Evolutionary conservation across 2,797 vertebrate genomes (phyloP), one percentile per base, ranked within the genome.

Genomic region (Sebastes minor): DNA sequence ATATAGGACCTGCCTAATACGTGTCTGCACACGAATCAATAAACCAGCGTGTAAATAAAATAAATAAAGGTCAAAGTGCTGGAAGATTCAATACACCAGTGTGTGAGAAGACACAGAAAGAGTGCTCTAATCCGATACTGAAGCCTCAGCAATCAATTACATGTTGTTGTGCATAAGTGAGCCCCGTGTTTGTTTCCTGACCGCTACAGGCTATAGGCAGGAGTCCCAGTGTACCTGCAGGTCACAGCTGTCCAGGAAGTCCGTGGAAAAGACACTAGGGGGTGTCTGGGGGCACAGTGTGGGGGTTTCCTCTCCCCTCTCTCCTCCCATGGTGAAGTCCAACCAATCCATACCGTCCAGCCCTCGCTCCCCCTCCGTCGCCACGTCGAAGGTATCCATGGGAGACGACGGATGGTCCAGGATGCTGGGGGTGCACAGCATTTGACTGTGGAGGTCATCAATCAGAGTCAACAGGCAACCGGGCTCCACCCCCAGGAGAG

Each of bases 301-400:
- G 75, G 96, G 93, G 16, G 60, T 71, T 90, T 1, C 76, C 10
- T 78, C 81, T 9, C 38, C 62, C 18, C 11, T 76, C 14, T 80
- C 84, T 27, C 56, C 86, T 3, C 95, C 88, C 0, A 92, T 86
- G 10, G 94, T 94, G 68, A 97, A 90, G 84, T 97, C 97, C 85
- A 99, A 92, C 98, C 98, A 98, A 83, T 98, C 97, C 96, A 97
- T 98, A 76, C 90, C 88, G 92, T 98, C 97, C 85, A 97, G 73
- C 60, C 92, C 95, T 74, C 92, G 89, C 30, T 96, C 96, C 4
- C 91, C 94, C 10, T 87, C 84, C 2, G 38, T 23, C 10, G 18
- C 61, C 68, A 93, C 93, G 91, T 97, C 96, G 0, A 96, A 97
- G 74, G 96, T 96, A 92, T 98, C 97, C 97, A 97, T 97, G 62